A percentile compares a stretch with the other conserved stretches of the same genome.
Evolutionary conservation across 2,888 invertebrate genomes (phyloP).

Genomic region (Bembecia ichneumoniformis): DNA sequence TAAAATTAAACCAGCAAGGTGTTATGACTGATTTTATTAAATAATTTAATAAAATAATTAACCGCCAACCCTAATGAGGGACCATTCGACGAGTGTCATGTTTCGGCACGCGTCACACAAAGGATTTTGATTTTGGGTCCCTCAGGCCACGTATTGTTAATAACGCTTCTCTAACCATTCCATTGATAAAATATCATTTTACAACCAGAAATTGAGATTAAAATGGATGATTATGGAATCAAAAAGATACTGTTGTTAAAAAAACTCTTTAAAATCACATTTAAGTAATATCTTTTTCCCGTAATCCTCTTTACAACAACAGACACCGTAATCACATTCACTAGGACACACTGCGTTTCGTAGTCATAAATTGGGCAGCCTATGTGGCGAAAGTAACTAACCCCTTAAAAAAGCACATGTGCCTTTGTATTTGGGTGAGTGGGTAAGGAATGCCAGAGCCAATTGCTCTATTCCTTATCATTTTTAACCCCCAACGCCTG

Average conservation of each 20-base stretch:
- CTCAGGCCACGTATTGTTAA: slow-evolving; percentile 37
- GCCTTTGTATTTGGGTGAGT: too few relatives aligned
- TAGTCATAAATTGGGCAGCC: too few relatives aligned
- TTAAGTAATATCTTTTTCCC: neutral
- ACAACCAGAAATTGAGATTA: slow-evolving; percentile 28
- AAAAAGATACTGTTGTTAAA: slow-evolving; percentile 3
- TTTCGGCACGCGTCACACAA: slow-evolving; percentile 53
- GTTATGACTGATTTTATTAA: neutral
- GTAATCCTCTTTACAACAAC: too few relatives aligned
- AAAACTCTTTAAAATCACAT: neutral
- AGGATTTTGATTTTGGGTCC: slow-evolving; percentile 37
- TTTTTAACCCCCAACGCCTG: too few relatives aligned
- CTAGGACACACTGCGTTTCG: too few relatives aligned
- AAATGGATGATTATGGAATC: slow-evolving; percentile 9
- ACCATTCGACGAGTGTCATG: slow-evolving; percentile 36
- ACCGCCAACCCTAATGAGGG: slow-evolving; percentile 48
- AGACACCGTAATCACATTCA: too few relatives aligned
- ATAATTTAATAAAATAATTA: slow-evolving; percentile 26
- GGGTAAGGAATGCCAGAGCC: too few relatives aligned
- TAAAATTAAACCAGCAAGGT: too few relatives aligned
- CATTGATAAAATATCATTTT: slow-evolving; percentile 51
- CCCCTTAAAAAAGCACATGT: too few relatives aligned
- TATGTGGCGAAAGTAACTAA: too few relatives aligned
- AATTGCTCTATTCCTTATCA: too few relatives aligned
- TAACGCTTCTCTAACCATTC: slow-evolving; percentile 33